Conservation (phyloP, 1,140 invertebrate species). For the Drosophila parabipectinata region DNA sequence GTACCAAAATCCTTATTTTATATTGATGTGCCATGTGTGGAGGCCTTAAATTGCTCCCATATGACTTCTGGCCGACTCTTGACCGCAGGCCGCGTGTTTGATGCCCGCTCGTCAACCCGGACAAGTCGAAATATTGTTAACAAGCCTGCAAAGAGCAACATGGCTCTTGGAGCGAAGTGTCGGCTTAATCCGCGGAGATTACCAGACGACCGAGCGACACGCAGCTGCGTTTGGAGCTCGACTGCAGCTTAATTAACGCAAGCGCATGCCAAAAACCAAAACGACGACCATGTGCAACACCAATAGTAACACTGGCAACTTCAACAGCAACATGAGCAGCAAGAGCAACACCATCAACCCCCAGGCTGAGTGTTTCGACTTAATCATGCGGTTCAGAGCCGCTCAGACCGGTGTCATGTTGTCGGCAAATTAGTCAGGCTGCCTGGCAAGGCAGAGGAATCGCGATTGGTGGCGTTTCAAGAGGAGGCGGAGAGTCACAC, state of each 20-base stretch:
- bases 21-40: neutral
- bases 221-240: constrained; percentile 38
- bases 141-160: constrained; percentile 77
- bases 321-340: constrained; percentile 23
- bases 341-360: constrained; percentile 18
- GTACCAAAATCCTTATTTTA: neutral
- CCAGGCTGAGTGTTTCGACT: constrained; percentile 65
- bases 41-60: constrained; percentile 44
- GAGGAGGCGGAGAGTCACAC: neutral
- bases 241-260: constrained; percentile 75
- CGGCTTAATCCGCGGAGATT: constrained; percentile 78
- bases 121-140: constrained; percentile 77
- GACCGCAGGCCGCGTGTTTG: constrained; percentile 67
- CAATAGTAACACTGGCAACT: constrained; percentile 7
- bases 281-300: constrained; percentile 31
- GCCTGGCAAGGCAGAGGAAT: constrained; percentile 11
- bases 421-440: constrained; percentile 75
- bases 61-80: constrained; percentile 54
- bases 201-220: constrained; percentile 64
- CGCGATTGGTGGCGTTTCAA: neutral
- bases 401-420: constrained; percentile 69
- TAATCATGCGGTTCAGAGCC: constrained; percentile 63
- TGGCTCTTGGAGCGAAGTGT: constrained; percentile 67
- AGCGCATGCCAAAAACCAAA: constrained; percentile 74
- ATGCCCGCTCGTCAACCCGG: constrained; percentile 30